A percentile compares a stretch with the other conserved stretches of the same genome.
phyloP scores from a whole-genome alignment of 2,888 invertebrate genomes.

The Mimachlamys varia region DNA sequence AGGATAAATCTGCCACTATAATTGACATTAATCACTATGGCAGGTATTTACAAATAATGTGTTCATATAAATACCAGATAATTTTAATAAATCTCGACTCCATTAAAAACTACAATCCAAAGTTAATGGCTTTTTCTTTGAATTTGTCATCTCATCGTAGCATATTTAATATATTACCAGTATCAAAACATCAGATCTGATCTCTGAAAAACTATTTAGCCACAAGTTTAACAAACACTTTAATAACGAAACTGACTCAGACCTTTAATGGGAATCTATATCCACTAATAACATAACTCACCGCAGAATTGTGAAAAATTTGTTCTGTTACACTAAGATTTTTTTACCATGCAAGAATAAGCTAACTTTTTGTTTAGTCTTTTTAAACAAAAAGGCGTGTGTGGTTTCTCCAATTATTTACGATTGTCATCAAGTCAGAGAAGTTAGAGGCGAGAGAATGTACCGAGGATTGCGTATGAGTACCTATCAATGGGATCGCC shows the following conservation, averaged over 20 bases:
- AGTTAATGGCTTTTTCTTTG: neutral
- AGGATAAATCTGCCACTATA: neutral
- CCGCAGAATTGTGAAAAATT: neutral
- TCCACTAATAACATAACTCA: neutral
- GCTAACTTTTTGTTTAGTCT: too few species aligned
- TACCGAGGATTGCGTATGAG: neutral
- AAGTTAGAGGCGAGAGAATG: too few species aligned
- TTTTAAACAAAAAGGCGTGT: neutral
- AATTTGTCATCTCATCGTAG: neutral
- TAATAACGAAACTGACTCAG: neutral
- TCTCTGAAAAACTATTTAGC: too few species aligned
- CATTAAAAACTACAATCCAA: neutral
- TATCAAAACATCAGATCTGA: neutral
- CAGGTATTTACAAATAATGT: neutral
- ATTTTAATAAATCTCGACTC: neutral
- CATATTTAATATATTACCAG: neutral
- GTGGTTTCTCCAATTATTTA: neutral
- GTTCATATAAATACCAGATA: neutral
- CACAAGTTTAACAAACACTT: too few species aligned
- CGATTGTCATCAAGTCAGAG: neutral
- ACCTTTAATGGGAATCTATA: neutral
- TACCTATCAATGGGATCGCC: neutral
- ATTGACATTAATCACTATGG: neutral
- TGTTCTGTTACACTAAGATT: too few species aligned
- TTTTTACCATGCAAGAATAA: too few species aligned